phyloP scores from a whole-genome alignment of 1,140 invertebrate genomes.

The Carposina sasakii region DNA sequence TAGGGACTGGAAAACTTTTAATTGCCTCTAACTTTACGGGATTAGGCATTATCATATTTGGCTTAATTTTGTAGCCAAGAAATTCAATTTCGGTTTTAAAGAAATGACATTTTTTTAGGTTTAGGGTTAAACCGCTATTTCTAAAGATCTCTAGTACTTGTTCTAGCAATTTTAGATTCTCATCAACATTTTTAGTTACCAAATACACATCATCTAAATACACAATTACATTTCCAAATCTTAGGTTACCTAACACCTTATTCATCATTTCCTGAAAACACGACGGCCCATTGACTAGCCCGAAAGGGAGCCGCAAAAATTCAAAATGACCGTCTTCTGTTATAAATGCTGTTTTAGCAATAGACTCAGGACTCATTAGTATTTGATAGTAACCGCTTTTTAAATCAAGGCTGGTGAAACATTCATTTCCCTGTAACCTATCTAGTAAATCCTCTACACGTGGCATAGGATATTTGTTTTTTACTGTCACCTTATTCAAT shows the following conservation, averaged over 20 bases:
- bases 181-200: slow-evolving; percentile 17
- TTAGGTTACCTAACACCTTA: too few relatives aligned
- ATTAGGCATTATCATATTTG: neutral
- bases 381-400: slow-evolving; percentile 4
- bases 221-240: slow-evolving; percentile 12
- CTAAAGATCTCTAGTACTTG: slow-evolving; percentile 10
- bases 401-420: slow-evolving; percentile 2
- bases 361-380: slow-evolving; percentile 16
- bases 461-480: slow-evolving; percentile 1
- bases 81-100: slow-evolving; percentile 16
- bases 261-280: slow-evolving; percentile 14
- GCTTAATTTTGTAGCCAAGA: slow-evolving; percentile 6
- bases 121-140: slow-evolving; percentile 15
- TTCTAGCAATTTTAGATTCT: slow-evolving; percentile 9
- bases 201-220: slow-evolving; percentile 30
- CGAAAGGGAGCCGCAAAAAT: slow-evolving; percentile 25
- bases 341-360: slow-evolving; percentile 30
- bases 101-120: slow-evolving; percentile 13
- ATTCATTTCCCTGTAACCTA: neutral
- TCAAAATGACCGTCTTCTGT: slow-evolving; percentile 38
- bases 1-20: too few relatives aligned
- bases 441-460: slow-evolving; percentile 1
- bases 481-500: neutral
- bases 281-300: slow-evolving; percentile 10
- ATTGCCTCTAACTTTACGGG: too few relatives aligned